Conservation (phyloP, 2,888 invertebrate species). For the Harpalus rubripes region DNA sequence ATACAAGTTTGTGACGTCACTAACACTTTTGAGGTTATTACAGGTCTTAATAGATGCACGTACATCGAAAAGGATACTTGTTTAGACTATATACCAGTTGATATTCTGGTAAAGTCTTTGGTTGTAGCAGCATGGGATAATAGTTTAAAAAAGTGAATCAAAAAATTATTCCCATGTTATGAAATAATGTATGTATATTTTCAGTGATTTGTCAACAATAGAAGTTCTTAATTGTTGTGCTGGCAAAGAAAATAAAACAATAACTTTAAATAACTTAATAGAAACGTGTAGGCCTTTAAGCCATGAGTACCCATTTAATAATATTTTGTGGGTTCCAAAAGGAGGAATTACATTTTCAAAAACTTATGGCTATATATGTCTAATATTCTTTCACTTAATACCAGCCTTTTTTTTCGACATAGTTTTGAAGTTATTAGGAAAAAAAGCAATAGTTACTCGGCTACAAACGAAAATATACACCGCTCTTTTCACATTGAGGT, state of each 20-base stretch:
- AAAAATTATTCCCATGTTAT: too few relatives aligned
- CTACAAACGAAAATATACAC: neutral
- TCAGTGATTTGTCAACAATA: neutral
- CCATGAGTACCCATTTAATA: constrained; percentile 83
- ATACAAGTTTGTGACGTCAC: neutral
- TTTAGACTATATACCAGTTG: constrained; percentile 90
- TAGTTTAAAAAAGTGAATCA: constrained; percentile 24
- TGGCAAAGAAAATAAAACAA: constrained; percentile 3
- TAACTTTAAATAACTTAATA: constrained; percentile 4
- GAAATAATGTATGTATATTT: too few relatives aligned
- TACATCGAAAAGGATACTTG: constrained; percentile 81
- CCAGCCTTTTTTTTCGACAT: constrained; percentile 89
- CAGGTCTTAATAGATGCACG: constrained; percentile 85
- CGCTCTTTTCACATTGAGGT: neutral
- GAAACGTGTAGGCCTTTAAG: neutral
- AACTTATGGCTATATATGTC: constrained; percentile 83
- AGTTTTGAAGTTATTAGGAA: constrained; percentile 82
- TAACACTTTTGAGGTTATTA: neutral
- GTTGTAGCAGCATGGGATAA: constrained; percentile 84
- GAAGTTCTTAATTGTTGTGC: constrained; percentile 9
- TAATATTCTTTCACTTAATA: constrained; percentile 86
- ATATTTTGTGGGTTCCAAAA: constrained; percentile 84
- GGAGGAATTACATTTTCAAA: constrained; percentile 81
- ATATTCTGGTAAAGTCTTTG: constrained; percentile 86
- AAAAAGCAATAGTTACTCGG: constrained; percentile 82